Base-by-base conservation (phyloP, 2,888 invertebrate species). In the Drosophila conformis region DNA sequence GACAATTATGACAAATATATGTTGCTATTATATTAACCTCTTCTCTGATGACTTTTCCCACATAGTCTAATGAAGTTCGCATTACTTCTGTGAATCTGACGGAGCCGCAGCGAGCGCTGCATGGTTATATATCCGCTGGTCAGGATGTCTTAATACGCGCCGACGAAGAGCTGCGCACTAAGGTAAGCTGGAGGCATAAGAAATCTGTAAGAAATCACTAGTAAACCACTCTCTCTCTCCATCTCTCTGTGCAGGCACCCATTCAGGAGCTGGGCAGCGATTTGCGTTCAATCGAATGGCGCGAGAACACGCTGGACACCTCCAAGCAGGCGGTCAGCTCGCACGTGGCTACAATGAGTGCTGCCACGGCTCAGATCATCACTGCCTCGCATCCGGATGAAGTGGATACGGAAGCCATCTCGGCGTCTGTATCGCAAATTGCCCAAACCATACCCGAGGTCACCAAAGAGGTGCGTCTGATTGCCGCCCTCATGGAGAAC, bases 321-420 rank as follows among this genome's bases (percentile, higher is more conserved):
- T 97, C 97, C 93, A 98, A 98, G 93, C 99, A 99, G 94, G 98
- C 97, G 83, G 98, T 99, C 66, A 98, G 98, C 78, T 98, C 98
- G 61, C 98, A 99, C 93, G 97, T 99, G 87, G 99, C 99, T 7
- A 99, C 99, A 69, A 99, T 99, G 99, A 99, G 98, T 94, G 99
- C 99, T 0, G 99, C 99, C 65, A 99, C 99, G 0, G 99, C 99
- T 11, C 98, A 99, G 93, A 97, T 99, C 58, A 97, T 99, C 68
- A 98, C 98, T 0, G 98, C 98, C 0, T 96, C 97, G 4, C 96
- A 96, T 94, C 96, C 96, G 0, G 97, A 98, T 80, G 98, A 99
- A 84, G 97, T 99, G 11, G 99, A 99, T 93, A 98, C 98, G 92
- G 97, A 97, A 6, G 98, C 98, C 0, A 98, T 99, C 0, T 99